These are phyloP conservation scores for Amiota communis DNA, from an alignment of 2,888 invertebrate genomes.

Conservation along the genomic window DNA sequence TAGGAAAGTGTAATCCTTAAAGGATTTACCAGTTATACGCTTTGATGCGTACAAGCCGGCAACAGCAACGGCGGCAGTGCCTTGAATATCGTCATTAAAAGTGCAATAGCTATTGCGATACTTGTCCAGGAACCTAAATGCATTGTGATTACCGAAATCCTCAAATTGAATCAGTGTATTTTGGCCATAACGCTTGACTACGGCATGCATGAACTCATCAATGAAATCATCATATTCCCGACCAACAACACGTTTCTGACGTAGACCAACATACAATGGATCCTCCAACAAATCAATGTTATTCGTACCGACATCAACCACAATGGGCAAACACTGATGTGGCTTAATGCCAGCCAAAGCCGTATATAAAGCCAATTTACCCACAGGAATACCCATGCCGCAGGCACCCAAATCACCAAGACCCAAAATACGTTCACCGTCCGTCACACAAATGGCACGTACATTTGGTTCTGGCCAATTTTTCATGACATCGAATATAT, in stretches of 20 bases:
- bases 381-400: conserved; percentile 98
- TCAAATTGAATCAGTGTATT: conserved; percentile 93
- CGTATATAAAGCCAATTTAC: conserved; percentile 95
- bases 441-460: conserved; percentile 92
- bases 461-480: conserved; percentile 85
- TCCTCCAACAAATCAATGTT: conserved; percentile 91
- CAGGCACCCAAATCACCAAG: conserved; percentile 96
- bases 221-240: conserved; percentile 92
- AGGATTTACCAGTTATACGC: conserved; percentile 77
- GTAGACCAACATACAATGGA: conserved; percentile 94
- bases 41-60: conserved; percentile 82
- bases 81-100: conserved; percentile 99
- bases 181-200: conserved; percentile 89
- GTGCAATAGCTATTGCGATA: conserved; percentile 94
- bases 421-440: conserved; percentile 97
- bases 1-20: conserved; percentile 90
- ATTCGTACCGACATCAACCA: conserved; percentile 95
- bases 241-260: conserved; percentile 89
- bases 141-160: conserved; percentile 98
- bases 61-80: conserved; percentile 96
- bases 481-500: conserved; percentile 85
- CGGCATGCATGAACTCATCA: conserved; percentile 97
- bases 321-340: conserved; percentile 93
- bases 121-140: conserved; percentile 93
- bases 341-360: conserved; percentile 98